A percentile compares a stretch with the other conserved stretches of the same genome.
phyloP scores from a whole-genome alignment of 2,113 vertebrate genomes.

The Rhinoderma darwinii region DNA sequence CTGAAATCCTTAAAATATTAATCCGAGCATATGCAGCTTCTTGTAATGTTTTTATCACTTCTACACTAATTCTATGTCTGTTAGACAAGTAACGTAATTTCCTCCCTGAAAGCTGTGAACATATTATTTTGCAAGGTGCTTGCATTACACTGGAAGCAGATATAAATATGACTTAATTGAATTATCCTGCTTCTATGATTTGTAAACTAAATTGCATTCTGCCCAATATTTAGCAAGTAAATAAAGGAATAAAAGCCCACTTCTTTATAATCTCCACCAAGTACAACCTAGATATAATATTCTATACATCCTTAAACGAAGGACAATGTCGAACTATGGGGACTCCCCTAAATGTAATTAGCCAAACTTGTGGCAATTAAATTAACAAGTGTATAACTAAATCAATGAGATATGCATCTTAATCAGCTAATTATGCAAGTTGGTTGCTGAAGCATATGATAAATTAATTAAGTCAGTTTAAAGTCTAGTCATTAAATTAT shows the following conservation, averaged over 20 bases:
- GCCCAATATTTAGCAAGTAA: not conserved
- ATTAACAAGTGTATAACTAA: conserved; percentile 61
- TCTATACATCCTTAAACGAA: conserved; percentile 50
- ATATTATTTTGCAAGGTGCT: conserved; percentile 10
- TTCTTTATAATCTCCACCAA: conserved; percentile 1
- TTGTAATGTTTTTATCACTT: not conserved
- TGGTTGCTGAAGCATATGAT: conserved; percentile 60
- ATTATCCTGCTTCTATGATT: not conserved
- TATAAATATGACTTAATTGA: conserved; percentile 10
- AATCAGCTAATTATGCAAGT: conserved; percentile 60
- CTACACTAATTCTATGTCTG: not conserved
- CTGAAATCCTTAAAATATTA: not conserved
- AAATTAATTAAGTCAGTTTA: conserved; percentile 61
- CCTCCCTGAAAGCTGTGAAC: not conserved
- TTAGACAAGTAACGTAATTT: not conserved
- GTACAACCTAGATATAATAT: conserved; percentile 21
- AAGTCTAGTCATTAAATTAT: conserved; percentile 59
- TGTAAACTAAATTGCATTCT: conserved; percentile 12
- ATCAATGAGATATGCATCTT: conserved; percentile 61
- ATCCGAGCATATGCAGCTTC: conserved; percentile 7
- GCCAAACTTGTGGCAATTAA: conserved; percentile 60
- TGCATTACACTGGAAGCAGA: not conserved
- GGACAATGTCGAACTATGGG: conserved; percentile 50
- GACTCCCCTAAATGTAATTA: conserved; percentile 57
- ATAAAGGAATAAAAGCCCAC: not conserved